phyloP scores from a whole-genome alignment of 2,113 vertebrate species.

The Mionectes macconnelli region DNA sequence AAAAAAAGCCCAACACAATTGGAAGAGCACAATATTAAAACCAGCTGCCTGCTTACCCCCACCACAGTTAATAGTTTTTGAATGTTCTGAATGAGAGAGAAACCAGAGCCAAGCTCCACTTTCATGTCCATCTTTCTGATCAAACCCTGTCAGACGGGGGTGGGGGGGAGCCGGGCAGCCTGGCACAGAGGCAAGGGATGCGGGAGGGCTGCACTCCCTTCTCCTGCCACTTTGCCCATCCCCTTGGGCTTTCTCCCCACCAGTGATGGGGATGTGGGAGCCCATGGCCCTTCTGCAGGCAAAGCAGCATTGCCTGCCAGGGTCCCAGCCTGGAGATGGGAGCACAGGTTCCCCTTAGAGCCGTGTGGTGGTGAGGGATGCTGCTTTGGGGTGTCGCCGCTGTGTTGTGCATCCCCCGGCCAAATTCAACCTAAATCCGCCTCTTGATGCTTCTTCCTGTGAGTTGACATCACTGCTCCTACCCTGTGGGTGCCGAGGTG shows the following conservation, averaged over 20 bases:
- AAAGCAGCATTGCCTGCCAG: fast-evolving
- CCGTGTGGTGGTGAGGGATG: not conserved
- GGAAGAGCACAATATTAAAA: constrained; percentile 62
- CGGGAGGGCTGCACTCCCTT: not conserved
- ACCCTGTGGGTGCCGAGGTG: not conserved
- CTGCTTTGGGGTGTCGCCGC: not conserved
- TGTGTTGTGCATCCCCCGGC: fast-evolving
- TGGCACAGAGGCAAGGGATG: not conserved
- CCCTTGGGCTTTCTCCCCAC: fast-evolving
- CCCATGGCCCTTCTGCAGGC: not conserved
- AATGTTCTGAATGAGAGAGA: constrained; percentile 71
- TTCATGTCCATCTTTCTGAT: constrained; percentile 74
- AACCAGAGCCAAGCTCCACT: constrained; percentile 70
- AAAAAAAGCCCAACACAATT: constrained; percentile 52
- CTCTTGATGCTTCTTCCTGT: not conserved
- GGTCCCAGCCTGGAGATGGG: not conserved
- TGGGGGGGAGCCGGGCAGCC: constrained; percentile 28
- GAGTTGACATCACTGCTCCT: fast-evolving
- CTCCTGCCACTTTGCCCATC: not conserved
- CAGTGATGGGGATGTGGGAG: not conserved
- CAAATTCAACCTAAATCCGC: not conserved
- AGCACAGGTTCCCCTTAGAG: not conserved
- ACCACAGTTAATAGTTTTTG: constrained; percentile 75
- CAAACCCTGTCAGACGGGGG: constrained; percentile 5
- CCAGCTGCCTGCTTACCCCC: constrained; percentile 67